Evolutionary conservation across 2,797 vertebrate species (phyloP).

Genomic region (Meriones psammophilus): DNA sequence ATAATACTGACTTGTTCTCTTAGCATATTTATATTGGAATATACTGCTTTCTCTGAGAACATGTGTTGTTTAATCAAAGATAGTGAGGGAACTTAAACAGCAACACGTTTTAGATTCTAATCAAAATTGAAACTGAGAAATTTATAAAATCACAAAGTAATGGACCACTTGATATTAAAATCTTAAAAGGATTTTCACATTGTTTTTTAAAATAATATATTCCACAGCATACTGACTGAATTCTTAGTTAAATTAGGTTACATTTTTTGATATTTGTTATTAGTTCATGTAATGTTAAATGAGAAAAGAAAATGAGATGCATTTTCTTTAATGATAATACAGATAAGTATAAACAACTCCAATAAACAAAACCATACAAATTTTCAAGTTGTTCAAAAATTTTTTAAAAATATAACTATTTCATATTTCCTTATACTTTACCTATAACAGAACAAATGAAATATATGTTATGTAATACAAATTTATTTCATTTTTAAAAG

Average conservation of each 20-base stretch:
- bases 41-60: conserved; percentile 76
- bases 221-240: neutral
- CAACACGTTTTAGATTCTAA: conserved; percentile 68
- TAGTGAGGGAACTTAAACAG: conserved; percentile 81
- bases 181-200: neutral
- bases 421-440: neutral
- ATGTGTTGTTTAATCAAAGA: conserved; percentile 82
- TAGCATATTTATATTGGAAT: conserved; percentile 84
- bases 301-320: neutral
- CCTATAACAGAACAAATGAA: neutral
- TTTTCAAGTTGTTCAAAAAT: conserved; percentile 18
- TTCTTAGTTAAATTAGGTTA: neutral
- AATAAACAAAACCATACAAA: neutral
- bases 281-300: neutral
- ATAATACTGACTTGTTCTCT: conserved; percentile 86
- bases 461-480: neutral
- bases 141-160: conserved; percentile 67
- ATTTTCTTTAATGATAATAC: neutral
- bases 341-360: neutral
- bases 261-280: neutral
- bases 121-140: conserved; percentile 74
- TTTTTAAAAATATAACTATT: neutral
- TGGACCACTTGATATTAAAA: neutral
- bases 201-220: neutral
- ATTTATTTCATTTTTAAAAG: conserved; percentile 9